phyloP scores from a whole-genome alignment of 2,113 vertebrate genomes.

The Furnarius figulus region DNA sequence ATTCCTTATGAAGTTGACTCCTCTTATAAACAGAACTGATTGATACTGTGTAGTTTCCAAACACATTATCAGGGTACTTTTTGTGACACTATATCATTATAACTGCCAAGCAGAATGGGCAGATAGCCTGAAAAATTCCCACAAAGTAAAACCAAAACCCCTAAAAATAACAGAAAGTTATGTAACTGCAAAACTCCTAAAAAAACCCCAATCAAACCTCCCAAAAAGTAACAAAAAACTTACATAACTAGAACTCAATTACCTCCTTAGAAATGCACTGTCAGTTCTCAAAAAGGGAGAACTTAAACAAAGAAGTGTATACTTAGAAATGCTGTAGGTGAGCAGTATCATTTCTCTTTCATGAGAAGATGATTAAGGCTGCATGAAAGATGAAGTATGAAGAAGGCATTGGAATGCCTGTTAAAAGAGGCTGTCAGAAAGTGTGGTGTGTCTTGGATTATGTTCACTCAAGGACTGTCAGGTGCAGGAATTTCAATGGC shows the following conservation, averaged over 20 bases:
- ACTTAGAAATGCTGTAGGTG: conserved; percentile 1
- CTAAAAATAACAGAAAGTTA: not conserved
- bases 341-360: not conserved
- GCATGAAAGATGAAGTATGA: conserved; percentile 57
- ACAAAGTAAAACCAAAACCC: not conserved
- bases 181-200: not conserved
- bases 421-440: conserved; percentile 52
- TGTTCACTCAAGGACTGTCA: conserved; percentile 25
- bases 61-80: not conserved
- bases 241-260: not conserved
- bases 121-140: not conserved
- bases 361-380: conserved; percentile 18
- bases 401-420: conserved; percentile 42
- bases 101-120: not conserved
- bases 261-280: not conserved
- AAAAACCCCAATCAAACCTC: not conserved
- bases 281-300: not conserved
- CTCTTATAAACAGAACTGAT: not conserved
- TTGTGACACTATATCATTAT: not conserved
- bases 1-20: not conserved
- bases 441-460: conserved; percentile 44
- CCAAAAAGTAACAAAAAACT: not conserved
- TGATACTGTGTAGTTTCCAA: not conserved
- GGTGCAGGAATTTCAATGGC: conserved; percentile 31
- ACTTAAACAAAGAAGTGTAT: conserved; percentile 3